Evolutionary conservation across 2,113 vertebrate genomes (phyloP).

Genomic region (Rhinoptilus africanus): DNA sequence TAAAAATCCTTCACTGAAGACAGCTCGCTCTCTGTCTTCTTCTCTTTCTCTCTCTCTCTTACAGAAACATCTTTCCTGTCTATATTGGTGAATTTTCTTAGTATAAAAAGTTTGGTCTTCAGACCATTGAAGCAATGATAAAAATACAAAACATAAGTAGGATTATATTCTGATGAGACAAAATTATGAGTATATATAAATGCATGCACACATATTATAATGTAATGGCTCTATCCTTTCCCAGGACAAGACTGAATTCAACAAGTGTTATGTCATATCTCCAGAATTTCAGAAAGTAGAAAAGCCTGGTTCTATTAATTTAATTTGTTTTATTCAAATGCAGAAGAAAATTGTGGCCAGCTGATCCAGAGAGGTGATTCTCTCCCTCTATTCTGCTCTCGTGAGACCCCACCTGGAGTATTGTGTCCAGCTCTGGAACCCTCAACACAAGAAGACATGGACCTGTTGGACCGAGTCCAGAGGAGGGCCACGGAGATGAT

Average conservation of each 20-base stretch:
- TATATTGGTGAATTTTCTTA: not conserved
- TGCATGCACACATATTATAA: too few species aligned
- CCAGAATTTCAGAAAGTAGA: not conserved
- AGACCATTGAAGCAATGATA: not conserved
- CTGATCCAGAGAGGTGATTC: too few species aligned
- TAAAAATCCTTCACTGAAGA: not conserved
- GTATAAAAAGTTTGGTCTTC: not conserved
- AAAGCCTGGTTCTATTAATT: not conserved
- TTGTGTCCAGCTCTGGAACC: too few species aligned
- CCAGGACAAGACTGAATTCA: not conserved
- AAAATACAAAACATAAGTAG: not conserved
- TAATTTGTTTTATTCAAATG: not conserved
- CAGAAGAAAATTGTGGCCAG: not conserved
- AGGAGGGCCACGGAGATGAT: too few species aligned
- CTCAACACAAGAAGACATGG: too few species aligned
- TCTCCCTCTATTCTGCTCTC: too few species aligned
- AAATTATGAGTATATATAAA: not conserved
- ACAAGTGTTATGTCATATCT: not conserved
- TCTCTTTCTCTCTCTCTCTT: not conserved
- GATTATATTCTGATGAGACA: not conserved
- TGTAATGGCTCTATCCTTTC: not conserved
- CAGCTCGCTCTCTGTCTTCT: not conserved
- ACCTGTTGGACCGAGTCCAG: too few species aligned
- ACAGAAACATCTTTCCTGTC: not conserved
- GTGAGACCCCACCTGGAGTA: too few species aligned